Base-by-base conservation (phyloP, 2,888 invertebrate genomes). In the Seladonia tumulorum region DNA sequence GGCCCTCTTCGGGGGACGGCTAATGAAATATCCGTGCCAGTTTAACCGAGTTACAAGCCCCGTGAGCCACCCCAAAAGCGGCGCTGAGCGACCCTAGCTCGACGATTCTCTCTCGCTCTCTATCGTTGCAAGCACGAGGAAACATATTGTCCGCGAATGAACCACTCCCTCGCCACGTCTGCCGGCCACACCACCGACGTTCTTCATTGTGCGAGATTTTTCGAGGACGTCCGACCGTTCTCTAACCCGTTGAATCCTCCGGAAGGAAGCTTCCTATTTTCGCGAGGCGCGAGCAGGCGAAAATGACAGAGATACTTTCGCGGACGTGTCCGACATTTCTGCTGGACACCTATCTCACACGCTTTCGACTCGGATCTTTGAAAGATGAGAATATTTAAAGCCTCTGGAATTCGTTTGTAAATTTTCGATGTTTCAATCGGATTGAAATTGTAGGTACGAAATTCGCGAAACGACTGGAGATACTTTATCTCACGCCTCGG, bases 1-100 rank as follows among this genome's bases (percentile, higher is more conserved):
- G 90, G 71, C 77, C 80, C 86, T 83, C 81, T 84, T 92, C 88
- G 78, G 90, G 92, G 92, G 91, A 79, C 85, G 91, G 93, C 94
- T 95, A 95, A 95, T 95, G 95, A 95, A 95, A 95, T 95, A 94
- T 94, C 94, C 93, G 93, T 94, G 93, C 94, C 92, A 93, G 90
- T 95, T 94, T 95, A 95, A 95, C 94, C 94, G 93, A 95, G 94
- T 95, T 95, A 94, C 93, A 93, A 92, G 89, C 90, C 90, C 89
- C 86, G 90, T 82, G 87, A 87, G 91, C 90, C 88, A 92, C 91
- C 91, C 92, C 87, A 91, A 91, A 90, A 89, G 71, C 89, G 81
- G 22, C 22, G 77, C 86, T 66, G 77, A 88, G 74, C 89, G 82
- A 86, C 87, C 90, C 87, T 77, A 77, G 83, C 74, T 53, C 86